These are phyloP conservation scores for Cyrtonyx montezumae DNA, from an alignment of 2,113 vertebrate species.

Conservation along the genomic window DNA sequence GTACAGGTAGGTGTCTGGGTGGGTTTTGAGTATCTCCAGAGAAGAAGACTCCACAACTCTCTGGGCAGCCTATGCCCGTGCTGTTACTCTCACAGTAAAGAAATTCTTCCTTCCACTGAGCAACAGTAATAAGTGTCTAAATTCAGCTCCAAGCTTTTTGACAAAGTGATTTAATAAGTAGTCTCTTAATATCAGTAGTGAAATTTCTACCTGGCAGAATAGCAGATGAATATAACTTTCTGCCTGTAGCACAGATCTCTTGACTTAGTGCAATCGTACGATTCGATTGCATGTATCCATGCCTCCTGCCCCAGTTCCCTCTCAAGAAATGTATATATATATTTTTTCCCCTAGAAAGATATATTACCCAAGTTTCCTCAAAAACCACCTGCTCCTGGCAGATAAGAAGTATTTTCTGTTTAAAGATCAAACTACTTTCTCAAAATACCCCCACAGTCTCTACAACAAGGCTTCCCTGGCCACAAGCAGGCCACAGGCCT, in stretches of 20 bases:
- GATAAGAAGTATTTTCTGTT: background rate
- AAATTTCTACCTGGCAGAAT: background rate
- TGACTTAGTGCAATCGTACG: background rate
- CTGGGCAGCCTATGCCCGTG: no score
- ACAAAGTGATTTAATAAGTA: slow-evolving; percentile 18
- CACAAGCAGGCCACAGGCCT: background rate
- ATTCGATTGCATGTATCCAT: background rate
- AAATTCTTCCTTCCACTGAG: background rate
- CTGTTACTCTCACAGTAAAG: no score
- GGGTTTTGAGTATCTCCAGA: no score
- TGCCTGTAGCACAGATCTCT: background rate
- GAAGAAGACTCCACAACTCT: no score
- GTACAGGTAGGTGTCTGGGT: no score
- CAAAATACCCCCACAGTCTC: fast-evolving
- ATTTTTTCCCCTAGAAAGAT: background rate
- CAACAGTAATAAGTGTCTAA: background rate
- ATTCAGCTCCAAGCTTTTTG: background rate
- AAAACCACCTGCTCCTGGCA: background rate
- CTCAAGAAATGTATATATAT: background rate
- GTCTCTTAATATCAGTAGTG: background rate
- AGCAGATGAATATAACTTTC: background rate
- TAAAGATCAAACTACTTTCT: background rate
- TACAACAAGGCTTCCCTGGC: background rate
- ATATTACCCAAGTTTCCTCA: background rate
- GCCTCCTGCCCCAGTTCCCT: background rate